A percentile compares a stretch with the other conserved stretches of the same genome.
phyloP scores from a whole-genome alignment of 2,113 vertebrate genomes.

The Saccopteryx leptura region DNA sequence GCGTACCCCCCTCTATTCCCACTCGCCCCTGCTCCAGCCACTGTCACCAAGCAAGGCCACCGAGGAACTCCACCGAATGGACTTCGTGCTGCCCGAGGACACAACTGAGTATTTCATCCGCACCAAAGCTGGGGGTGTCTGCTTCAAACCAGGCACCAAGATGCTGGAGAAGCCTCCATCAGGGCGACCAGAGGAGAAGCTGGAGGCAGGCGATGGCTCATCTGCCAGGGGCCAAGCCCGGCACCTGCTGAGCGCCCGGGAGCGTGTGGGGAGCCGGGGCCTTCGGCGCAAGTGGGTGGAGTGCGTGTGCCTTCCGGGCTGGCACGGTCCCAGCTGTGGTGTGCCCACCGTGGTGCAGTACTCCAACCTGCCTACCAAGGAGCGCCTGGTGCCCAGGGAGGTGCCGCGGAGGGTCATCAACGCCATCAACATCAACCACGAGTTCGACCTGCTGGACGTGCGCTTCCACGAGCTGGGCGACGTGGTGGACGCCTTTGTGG shows the following conservation, averaged over 20 bases:
- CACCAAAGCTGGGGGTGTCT: constrained; percentile 96
- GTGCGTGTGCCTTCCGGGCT: constrained; percentile 96
- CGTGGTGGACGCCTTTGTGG: constrained; percentile 95
- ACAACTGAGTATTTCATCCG: constrained; percentile 93
- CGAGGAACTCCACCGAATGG: constrained; percentile 90
- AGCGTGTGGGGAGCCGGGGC: background rate
- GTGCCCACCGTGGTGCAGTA: constrained; percentile 98
- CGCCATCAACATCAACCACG: constrained; percentile 98
- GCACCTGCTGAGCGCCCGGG: constrained; percentile 76
- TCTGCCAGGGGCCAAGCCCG: constrained; percentile 60
- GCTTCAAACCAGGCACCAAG: constrained; percentile 96
- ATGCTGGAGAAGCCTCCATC: constrained; percentile 90
- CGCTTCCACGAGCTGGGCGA: constrained; percentile 96
- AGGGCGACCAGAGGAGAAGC: constrained; percentile 82
- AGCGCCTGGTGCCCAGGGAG: constrained; percentile 94
- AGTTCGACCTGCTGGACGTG: constrained; percentile 97
- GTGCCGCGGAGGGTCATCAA: constrained; percentile 95
- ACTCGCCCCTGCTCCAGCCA: constrained; percentile 87
- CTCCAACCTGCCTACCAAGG: constrained; percentile 98
- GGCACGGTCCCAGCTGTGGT: constrained; percentile 98
- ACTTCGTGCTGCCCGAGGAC: constrained; percentile 93
- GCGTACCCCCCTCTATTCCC: constrained; percentile 88
- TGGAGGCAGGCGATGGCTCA: background rate
- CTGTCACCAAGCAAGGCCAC: constrained; percentile 84
- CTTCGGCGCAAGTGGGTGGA: constrained; percentile 94